These are phyloP conservation scores for Pterobdella sp. DNA, from an alignment of 2,888 invertebrate genomes.

Conservation along the genomic window DNA sequence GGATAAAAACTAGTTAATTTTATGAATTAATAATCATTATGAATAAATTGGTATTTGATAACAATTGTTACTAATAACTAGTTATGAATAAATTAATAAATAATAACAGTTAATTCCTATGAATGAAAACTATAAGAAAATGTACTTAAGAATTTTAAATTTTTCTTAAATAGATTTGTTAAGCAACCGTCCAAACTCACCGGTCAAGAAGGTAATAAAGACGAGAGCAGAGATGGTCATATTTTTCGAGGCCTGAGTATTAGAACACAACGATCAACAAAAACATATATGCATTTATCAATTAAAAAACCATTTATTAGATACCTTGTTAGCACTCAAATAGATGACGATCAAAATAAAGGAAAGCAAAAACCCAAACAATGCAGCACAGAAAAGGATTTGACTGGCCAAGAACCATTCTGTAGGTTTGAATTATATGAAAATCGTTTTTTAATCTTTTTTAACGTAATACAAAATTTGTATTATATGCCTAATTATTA, in stretches of 20 bases:
- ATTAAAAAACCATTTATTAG: slow-evolving; percentile 26
- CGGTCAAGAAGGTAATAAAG: slow-evolving; percentile 26
- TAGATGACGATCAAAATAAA: slow-evolving; percentile 28
- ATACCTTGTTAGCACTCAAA: slow-evolving; percentile 29
- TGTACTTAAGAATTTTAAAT: no score
- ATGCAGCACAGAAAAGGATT: slow-evolving; percentile 18
- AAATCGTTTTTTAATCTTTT: no score
- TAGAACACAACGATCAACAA: not conserved
- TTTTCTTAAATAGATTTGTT: no score
- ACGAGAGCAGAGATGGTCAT: slow-evolving; percentile 25
- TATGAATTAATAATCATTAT: not conserved
- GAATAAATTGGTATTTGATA: not conserved
- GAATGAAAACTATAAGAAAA: no score
- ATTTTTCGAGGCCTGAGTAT: slow-evolving; percentile 28
- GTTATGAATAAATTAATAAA: not conserved
- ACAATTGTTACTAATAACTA: not conserved
- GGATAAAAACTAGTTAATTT: not conserved
- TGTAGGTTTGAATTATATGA: not conserved
- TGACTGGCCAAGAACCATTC: slow-evolving; percentile 29
- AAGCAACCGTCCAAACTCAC: slow-evolving; percentile 16
- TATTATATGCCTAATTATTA: no score
- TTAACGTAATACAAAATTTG: no score
- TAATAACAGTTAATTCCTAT: not conserved
- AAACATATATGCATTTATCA: not conserved
- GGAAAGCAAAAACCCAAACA: slow-evolving; percentile 24